Evolutionary conservation across 1,140 invertebrate species (phyloP), one percentile per base, ranked within the genome.

Genomic region (Pinna nobilis): DNA sequence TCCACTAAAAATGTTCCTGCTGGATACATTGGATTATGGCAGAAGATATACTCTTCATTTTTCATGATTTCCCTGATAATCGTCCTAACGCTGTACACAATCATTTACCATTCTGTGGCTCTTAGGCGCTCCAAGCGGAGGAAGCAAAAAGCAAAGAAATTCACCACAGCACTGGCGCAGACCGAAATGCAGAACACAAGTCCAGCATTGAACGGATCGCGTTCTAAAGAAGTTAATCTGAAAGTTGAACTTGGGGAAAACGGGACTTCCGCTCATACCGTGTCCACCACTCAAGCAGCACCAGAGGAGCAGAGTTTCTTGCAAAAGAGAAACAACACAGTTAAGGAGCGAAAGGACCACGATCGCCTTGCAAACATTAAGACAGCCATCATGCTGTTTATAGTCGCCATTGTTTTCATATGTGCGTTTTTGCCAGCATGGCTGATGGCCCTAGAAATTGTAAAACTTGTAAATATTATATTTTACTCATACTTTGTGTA

Each of bases 401-500:
- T 86, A 0, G 86, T 87, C 0, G 84, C 85, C 1, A 57, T 85
- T 30, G 84, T 86, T 0, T 87, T 86, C 49, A 77, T 87, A 4
- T 74, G 86, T 20, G 79, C 81, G 0, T 87, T 84, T 61, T 60
- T 86, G 6, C 86, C 86, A 11, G 79, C 84, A 1, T 84, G 82
- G 84, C 55, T 87, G 50, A 86, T 84, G 71, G 81, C 79, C 5
- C 57, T 79, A 3, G 33, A 47, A 7, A 25, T 77, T n/a, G 33
- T 87, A 25, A 37, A 6, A 0, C 77, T 78, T 60, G 79, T 79
- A 30, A 60, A 74, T 35, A 72, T 85, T 39, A 47, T 86, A 1
- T 86, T 84, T 75, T 81, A 86, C 55, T 78, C 83, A 25, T 86
- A 83, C 57, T 87, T 85, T 75, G 64, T 85, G 4, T 84, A 86